Evolutionary conservation across 2,113 vertebrate genomes (phyloP).

Genomic region (Strix aluco): DNA sequence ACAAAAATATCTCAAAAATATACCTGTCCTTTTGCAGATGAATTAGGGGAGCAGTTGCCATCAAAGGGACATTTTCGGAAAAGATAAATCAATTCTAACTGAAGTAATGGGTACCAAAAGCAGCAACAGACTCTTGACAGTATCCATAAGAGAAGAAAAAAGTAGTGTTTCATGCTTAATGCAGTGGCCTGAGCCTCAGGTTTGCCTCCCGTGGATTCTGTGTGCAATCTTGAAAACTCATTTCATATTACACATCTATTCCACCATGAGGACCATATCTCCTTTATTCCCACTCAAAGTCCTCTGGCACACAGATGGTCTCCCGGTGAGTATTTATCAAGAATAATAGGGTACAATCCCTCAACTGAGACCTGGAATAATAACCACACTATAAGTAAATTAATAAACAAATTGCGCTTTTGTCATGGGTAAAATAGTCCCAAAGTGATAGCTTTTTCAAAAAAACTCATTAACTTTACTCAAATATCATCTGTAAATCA

Average conservation of each 20-base stretch:
- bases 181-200: not conserved
- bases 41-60: not conserved
- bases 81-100: not conserved
- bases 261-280: not conserved
- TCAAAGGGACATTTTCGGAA: not conserved
- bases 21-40: not conserved
- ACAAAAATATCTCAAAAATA: not conserved
- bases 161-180: not conserved
- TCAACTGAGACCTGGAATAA: not conserved
- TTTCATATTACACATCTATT: not conserved
- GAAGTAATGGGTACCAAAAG: not conserved
- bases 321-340: not conserved
- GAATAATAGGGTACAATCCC: not conserved
- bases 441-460: not conserved
- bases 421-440: not conserved
- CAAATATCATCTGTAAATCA: not conserved
- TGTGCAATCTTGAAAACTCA: not conserved
- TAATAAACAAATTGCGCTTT: not conserved
- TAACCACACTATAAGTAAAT: not conserved
- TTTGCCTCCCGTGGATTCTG: not conserved
- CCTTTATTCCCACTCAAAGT: not conserved
- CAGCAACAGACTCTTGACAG: not conserved
- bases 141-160: not conserved
- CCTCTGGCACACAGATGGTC: not conserved
- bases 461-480: slow-evolving; percentile 15